Conservation (phyloP, 2,797 vertebrate species). For the Rhynchonycteris naso region DNA sequence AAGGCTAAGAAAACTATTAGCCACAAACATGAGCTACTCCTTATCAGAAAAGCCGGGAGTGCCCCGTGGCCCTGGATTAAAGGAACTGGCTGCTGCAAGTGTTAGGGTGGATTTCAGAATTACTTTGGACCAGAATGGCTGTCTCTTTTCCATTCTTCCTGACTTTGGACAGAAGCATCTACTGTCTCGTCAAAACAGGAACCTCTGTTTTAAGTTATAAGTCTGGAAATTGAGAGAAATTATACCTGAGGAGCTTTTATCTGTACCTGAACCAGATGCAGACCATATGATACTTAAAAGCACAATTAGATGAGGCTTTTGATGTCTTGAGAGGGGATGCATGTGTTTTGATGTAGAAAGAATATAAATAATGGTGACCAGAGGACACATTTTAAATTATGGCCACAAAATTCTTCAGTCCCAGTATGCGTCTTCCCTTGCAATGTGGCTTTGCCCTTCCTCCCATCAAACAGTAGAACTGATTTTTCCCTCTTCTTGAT, state of each 20-base stretch:
- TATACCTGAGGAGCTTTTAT: not conserved
- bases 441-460: conserved; percentile 29
- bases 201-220: not conserved
- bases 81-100: not conserved
- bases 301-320: not conserved
- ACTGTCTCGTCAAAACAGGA: not conserved
- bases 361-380: not conserved
- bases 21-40: not conserved
- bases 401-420: not conserved
- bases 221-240: not conserved
- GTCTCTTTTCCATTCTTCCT: not conserved
- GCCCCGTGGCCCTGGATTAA: not conserved
- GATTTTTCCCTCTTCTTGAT: conserved; percentile 45
- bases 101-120: not conserved
- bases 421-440: not conserved
- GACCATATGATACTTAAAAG: not conserved
- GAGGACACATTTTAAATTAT: not conserved
- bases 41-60: not conserved
- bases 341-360: not conserved
- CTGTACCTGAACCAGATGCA: not conserved
- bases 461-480: not conserved
- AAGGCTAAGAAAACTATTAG: not conserved
- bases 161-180: not conserved
- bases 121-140: not conserved
- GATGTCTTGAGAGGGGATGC: not conserved